Evolutionary conservation across 2,113 vertebrate genomes (phyloP), one percentile per base, ranked within the genome.

Genomic region (Gymnocephalus cernua): DNA sequence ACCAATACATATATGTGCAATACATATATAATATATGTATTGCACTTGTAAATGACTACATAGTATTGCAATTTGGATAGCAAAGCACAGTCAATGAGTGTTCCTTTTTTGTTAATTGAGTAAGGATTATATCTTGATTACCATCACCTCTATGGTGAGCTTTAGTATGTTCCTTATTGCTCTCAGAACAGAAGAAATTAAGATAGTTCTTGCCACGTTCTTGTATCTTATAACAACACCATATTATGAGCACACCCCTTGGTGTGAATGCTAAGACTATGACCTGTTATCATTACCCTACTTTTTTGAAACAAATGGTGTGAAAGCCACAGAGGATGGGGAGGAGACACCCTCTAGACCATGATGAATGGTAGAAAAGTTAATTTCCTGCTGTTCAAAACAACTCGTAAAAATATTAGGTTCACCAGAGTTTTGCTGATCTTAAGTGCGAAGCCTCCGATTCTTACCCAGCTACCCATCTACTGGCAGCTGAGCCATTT

Each of bases 301-400:
- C 32, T 70, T 70, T 70, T 10, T n/a, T n/a, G 1, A 79, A 44
- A 71, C 35, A 71, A 70, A 71, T 71, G 58, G 6, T 23, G 32
- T 45, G 19, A 61, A 61, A 27, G 23, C 56, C 12, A 16, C 4
- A 21, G 47, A 51, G 14, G 29, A 13, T 15, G 15, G 11, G 54
- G 19, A 41, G 15, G 25, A 53, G 44, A 32, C 9, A 45, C 44
- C 18, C 51, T 15, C 14, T 45, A 54, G 15, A 64, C 57, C 25
- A 12, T 47, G 18, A 29, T 74, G 23, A 38, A 47, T 51, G 18
- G 2, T 50, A 41, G 4, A 15, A 53, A n/a, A 53, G 35, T 47
- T 19, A 35, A 23, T 56, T 35, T 45, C 45, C n/a, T 23, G 54
- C 3, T 54, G 38, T 63, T 69, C 13, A 25, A 66, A 62, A 59